Percentiles rank a stretch among this genome's conserved stretches.
Evolutionary conservation across 2,797 vertebrate species (phyloP).

Genomic region (Acipenser oxyrinchus): DNA sequence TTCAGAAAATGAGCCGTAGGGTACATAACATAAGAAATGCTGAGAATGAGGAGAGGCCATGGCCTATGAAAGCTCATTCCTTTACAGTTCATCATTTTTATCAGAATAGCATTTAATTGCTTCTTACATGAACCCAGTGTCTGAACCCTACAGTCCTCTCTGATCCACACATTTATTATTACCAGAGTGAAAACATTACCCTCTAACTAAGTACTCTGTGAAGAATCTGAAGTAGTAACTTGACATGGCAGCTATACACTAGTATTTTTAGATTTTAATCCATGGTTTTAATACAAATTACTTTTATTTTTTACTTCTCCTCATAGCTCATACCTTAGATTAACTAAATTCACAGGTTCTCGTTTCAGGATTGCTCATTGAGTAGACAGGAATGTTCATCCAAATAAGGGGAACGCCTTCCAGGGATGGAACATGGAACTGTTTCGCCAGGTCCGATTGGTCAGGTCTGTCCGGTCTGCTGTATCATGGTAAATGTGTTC

Average conservation of each 20-base stretch:
- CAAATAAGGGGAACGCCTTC: too few relatives aligned
- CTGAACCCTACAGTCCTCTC: constrained; percentile 15
- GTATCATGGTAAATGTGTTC: too few relatives aligned
- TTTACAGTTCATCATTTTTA: constrained; percentile 15
- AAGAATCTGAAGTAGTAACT: too few relatives aligned
- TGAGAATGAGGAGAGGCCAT: constrained; percentile 13
- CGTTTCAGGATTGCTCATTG: too few relatives aligned
- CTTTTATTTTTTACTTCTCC: constrained; percentile 24
- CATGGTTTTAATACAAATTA: constrained; percentile 15
- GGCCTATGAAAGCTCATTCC: constrained; percentile 10
- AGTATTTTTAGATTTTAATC: constrained; percentile 26
- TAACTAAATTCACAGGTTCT: background rate
- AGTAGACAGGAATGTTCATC: too few relatives aligned
- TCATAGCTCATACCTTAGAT: constrained; percentile 17
- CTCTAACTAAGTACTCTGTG: too few relatives aligned
- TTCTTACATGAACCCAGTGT: constrained; percentile 14
- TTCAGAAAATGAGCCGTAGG: constrained; percentile 6
- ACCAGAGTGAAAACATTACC: constrained; percentile 5
- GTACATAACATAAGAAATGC: constrained; percentile 4
- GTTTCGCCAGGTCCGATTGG: too few relatives aligned
- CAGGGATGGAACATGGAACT: too few relatives aligned
- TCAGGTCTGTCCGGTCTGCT: too few relatives aligned
- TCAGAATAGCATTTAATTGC: constrained; percentile 25
- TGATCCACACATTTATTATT: constrained; percentile 19
- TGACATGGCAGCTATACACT: constrained; percentile 12